A percentile compares a stretch with the other conserved stretches of the same genome.
Evolutionary conservation across 2,113 vertebrate species (phyloP).

Genomic region (Romanogobio albipinnatus): DNA sequence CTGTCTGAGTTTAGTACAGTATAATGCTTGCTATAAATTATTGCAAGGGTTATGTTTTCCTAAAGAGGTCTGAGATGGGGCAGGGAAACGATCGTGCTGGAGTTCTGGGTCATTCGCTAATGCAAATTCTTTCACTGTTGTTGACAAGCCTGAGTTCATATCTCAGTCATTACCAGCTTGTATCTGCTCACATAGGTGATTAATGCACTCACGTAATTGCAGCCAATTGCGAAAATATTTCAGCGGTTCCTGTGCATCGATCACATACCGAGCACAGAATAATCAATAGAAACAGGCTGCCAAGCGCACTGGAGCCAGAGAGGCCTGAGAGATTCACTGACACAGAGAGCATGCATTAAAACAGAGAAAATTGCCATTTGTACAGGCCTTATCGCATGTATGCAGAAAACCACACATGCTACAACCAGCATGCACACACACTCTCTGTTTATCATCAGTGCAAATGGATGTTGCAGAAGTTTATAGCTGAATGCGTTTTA

Average conservation of each 20-base stretch:
- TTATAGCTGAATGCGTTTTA: constrained; percentile 66
- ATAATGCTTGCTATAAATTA: neutral
- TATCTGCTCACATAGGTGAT: constrained; percentile 68
- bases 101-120: constrained; percentile 17
- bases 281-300: constrained; percentile 72
- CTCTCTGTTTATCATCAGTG: constrained; percentile 71
- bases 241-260: constrained; percentile 54
- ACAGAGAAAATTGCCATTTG: constrained; percentile 65
- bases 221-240: constrained; percentile 65
- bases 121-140: constrained; percentile 10
- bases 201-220: constrained; percentile 57
- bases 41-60: neutral
- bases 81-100: neutral
- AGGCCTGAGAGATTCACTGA: constrained; percentile 8
- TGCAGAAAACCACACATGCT: constrained; percentile 37
- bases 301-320: constrained; percentile 54
- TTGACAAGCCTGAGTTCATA: constrained; percentile 50
- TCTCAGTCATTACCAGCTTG: constrained; percentile 61
- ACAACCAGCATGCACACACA: constrained; percentile 33
- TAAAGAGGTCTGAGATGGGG: neutral
- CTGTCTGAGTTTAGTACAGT: neutral
- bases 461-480: constrained; percentile 66
- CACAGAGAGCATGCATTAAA: constrained; percentile 24
- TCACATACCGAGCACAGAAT: constrained; percentile 64
- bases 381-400: constrained; percentile 48